Evolutionary conservation across 2,113 vertebrate genomes (phyloP).

Genomic region (Bothrops jararaca): DNA sequence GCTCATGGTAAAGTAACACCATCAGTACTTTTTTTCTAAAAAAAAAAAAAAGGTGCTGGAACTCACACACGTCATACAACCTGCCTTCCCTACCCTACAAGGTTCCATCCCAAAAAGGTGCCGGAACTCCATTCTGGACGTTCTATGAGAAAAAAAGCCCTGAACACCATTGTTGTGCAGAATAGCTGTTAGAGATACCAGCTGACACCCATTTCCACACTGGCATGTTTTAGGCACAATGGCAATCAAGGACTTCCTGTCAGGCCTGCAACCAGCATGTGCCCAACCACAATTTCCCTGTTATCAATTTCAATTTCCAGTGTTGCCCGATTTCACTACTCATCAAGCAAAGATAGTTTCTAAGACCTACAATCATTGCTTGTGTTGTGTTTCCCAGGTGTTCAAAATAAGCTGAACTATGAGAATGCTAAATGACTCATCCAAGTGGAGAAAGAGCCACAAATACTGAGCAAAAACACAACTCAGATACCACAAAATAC

Average conservation of each 20-base stretch:
- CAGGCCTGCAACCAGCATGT: not conserved
- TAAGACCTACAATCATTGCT: not conserved
- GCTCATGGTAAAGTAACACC: too few relatives aligned
- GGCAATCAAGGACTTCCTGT: slow-evolving; percentile 17
- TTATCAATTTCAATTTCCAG: slow-evolving; percentile 20
- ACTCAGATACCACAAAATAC: not conserved
- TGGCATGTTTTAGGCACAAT: not conserved
- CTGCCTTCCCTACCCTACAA: too few relatives aligned
- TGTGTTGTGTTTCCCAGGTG: not conserved
- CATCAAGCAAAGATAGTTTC: not conserved
- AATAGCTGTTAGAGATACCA: not conserved
- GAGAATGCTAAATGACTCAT: too few relatives aligned
- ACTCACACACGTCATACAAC: too few relatives aligned
- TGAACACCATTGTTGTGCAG: too few relatives aligned
- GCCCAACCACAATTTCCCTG: slow-evolving; percentile 17
- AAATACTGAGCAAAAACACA: not conserved
- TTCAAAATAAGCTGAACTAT: too few relatives aligned
- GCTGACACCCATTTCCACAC: not conserved
- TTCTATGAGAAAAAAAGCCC: too few relatives aligned
- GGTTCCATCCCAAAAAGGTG: too few relatives aligned
- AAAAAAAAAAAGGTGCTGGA: too few relatives aligned
- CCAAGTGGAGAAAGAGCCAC: not conserved
- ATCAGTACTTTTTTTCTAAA: too few relatives aligned
- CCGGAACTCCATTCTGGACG: too few relatives aligned
- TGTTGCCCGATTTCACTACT: slow-evolving; percentile 16